A percentile compares a stretch with the other conserved stretches of the same genome.
These are phyloP conservation scores for Esox masquinongy DNA, from an alignment of 2,797 vertebrate genomes.

Conservation along the genomic window DNA sequence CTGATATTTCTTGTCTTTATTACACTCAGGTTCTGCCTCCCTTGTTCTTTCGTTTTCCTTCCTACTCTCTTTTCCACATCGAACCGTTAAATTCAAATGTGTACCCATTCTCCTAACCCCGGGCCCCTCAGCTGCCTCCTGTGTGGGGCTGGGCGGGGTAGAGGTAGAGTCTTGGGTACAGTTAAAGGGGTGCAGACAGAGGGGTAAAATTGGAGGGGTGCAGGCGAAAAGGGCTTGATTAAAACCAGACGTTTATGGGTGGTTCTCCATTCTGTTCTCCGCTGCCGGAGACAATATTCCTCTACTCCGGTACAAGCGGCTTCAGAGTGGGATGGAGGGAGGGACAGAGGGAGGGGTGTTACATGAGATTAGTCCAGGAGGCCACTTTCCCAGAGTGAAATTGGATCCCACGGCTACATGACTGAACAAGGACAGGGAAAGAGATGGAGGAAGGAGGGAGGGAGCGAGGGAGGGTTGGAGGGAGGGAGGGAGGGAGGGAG, in stretches of 20 bases:
- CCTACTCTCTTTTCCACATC: conserved; percentile 37
- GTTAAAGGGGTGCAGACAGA: conserved; percentile 20
- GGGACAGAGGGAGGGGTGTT: conserved; percentile 42
- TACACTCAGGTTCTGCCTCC: too few relatives aligned
- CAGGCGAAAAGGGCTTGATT: conserved; percentile 65
- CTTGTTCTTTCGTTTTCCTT: conserved; percentile 19
- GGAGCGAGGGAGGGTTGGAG: too few relatives aligned
- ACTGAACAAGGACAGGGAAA: conserved; percentile 28
- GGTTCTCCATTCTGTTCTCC: conserved; percentile 53
- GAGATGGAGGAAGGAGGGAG: not conserved
- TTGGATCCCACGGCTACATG: conserved; percentile 62
- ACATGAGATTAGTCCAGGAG: conserved; percentile 51
- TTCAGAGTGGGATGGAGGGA: conserved; percentile 27
- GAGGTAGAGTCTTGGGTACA: conserved; percentile 36
- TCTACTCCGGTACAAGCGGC: conserved; percentile 21
- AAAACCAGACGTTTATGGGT: conserved; percentile 78
- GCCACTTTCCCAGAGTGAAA: conserved; percentile 72
- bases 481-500: conserved; percentile 14
- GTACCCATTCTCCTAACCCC: conserved; percentile 50
- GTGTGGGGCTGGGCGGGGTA: not conserved
- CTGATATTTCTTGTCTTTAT: too few relatives aligned
- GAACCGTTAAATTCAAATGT: conserved; percentile 50
- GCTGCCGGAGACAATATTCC: conserved; percentile 46
- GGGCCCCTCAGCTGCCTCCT: conserved; percentile 55
- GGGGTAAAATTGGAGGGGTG: conserved; percentile 32